These are phyloP conservation scores for Vanessa atalanta DNA, from an alignment of 1,140 invertebrate genomes.

Conservation along the genomic window DNA sequence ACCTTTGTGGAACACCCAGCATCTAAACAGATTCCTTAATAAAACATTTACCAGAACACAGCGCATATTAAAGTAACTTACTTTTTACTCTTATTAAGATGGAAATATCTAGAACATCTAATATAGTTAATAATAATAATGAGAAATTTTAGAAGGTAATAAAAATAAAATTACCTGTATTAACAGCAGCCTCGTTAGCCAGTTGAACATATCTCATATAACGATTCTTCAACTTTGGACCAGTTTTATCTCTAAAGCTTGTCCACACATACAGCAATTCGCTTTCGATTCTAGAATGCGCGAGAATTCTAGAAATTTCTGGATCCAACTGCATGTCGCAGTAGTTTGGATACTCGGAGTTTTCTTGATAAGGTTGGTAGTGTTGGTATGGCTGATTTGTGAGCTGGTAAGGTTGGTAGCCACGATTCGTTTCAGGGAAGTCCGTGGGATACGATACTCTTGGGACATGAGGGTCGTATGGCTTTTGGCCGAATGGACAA, in stretches of 20 bases:
- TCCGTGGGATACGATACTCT: conserved; percentile 44
- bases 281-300: conserved; percentile 86
- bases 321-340: conserved; percentile 87
- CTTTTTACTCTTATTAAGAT: no score
- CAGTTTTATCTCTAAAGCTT: conserved; percentile 89
- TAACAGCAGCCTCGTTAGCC: conserved; percentile 88
- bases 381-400: conserved; percentile 61
- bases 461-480: conserved; percentile 68
- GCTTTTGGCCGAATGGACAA: conserved; percentile 84
- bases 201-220: conserved; percentile 90
- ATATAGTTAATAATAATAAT: no score
- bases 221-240: conserved; percentile 87
- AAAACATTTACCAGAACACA: no score
- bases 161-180: conserved; percentile 83
- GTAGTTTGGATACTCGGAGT: conserved; percentile 68
- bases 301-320: conserved; percentile 85
- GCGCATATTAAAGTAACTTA: no score
- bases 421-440: conserved; percentile 36
- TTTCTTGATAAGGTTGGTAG: conserved; percentile 51
- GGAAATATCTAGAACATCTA: no score
- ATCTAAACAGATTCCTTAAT: neutral
- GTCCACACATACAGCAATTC: conserved; percentile 89
- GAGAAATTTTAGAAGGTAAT: no score
- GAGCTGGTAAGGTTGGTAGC: conserved; percentile 52
- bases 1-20: neutral